These are phyloP conservation scores for Misgurnus anguillicaudatus DNA, from an alignment of 2,113 vertebrate species.

Conservation along the genomic window DNA sequence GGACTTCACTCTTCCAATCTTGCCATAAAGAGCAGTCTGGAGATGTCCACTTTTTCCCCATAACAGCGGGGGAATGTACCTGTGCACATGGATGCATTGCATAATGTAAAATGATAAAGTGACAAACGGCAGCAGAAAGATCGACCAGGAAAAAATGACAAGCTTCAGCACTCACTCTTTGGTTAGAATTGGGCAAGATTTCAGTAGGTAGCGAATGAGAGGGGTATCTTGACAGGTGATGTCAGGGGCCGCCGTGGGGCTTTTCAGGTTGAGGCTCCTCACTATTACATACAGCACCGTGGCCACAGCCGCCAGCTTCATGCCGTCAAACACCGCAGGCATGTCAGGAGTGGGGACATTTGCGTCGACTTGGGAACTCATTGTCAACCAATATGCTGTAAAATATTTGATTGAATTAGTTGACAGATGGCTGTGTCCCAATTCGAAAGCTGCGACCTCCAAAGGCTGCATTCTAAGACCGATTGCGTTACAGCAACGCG, in stretches of 20 bases:
- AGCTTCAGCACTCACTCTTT: slow-evolving; percentile 85
- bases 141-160: background rate
- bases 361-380: slow-evolving; percentile 57
- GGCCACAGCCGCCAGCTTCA: slow-evolving; percentile 91
- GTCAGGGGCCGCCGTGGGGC: slow-evolving; percentile 83
- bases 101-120: background rate
- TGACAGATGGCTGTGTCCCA: background rate
- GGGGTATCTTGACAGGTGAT: slow-evolving; percentile 84
- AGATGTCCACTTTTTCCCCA: slow-evolving; percentile 97
- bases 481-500: too few relatives aligned
- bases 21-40: slow-evolving; percentile 91
- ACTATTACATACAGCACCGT: slow-evolving; percentile 89
- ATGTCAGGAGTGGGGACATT: slow-evolving; percentile 75
- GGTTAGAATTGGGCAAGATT: slow-evolving; percentile 88
- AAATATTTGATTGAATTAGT: background rate
- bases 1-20: slow-evolving; percentile 90
- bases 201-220: slow-evolving; percentile 85
- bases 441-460: too few relatives aligned
- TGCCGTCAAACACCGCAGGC: slow-evolving; percentile 90
- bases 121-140: background rate
- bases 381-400: slow-evolving; percentile 44
- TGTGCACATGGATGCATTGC: slow-evolving; percentile 56
- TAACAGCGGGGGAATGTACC: slow-evolving; percentile 91
- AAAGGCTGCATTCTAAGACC: too few relatives aligned
- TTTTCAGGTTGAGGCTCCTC: slow-evolving; percentile 91